These are phyloP conservation scores for Euthynnus affinis DNA, from an alignment of 2,797 vertebrate genomes.

Conservation along the genomic window DNA sequence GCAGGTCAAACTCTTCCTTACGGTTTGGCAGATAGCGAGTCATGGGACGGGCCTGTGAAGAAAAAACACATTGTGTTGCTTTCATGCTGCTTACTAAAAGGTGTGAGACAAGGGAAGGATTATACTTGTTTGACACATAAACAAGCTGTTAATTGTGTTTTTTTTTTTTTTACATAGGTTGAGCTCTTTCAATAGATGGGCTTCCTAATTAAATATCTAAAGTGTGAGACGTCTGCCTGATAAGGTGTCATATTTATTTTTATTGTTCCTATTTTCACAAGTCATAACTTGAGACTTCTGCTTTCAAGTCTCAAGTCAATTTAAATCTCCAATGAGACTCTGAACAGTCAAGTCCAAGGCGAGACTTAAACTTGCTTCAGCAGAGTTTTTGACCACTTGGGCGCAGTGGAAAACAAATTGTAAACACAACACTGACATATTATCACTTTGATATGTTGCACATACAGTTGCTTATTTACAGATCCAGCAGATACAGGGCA, in stretches of 20 bases:
- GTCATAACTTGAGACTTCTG: no score
- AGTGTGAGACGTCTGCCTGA: not conserved
- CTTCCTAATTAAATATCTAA: not conserved
- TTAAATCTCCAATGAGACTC: no score
- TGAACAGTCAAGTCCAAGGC: no score
- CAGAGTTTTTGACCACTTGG: no score
- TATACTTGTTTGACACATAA: not conserved
- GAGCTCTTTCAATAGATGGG: not conserved
- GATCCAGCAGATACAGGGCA: not conserved
- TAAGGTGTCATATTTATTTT: not conserved
- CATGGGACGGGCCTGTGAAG: conserved; percentile 92
- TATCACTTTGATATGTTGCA: no score
- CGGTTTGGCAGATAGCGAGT: conserved; percentile 97
- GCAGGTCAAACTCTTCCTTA: conserved; percentile 97
- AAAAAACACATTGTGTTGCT: not conserved
- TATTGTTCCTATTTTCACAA: no score
- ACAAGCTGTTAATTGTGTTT: not conserved
- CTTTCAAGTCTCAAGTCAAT: no score
- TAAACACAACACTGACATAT: no score
- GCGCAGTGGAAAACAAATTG: no score
- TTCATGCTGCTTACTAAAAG: not conserved
- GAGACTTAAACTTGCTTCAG: not conserved
- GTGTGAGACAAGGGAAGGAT: not conserved
- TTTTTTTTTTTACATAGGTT: not conserved
- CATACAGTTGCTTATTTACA: not conserved